phyloP scores from a whole-genome alignment of 2,113 vertebrate species.

The Ptyas mucosa region DNA sequence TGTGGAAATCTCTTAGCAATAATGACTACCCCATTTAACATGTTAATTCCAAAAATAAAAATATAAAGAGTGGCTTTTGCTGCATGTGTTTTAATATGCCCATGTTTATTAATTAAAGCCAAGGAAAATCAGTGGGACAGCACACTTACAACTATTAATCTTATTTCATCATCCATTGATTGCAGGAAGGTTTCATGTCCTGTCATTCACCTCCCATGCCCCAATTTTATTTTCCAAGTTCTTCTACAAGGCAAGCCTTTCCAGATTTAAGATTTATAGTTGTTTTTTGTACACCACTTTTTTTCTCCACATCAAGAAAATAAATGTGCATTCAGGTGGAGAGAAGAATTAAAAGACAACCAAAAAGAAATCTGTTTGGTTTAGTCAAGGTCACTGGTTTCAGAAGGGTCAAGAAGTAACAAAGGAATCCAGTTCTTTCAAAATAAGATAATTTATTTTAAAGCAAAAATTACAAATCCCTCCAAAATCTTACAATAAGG shows the following conservation, averaged over 20 bases:
- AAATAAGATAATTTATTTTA: background rate
- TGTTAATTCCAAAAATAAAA: background rate
- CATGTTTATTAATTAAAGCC: rapidly evolving
- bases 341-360: background rate
- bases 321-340: background rate
- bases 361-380: background rate
- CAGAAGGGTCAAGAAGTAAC: background rate
- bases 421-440: background rate
- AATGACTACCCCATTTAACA: background rate
- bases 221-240: background rate
- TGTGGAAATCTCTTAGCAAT: background rate
- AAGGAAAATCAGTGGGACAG: background rate
- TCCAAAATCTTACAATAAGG: background rate
- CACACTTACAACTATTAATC: background rate
- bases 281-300: background rate
- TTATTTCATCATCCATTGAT: background rate
- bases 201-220: background rate
- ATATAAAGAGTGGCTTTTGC: background rate
- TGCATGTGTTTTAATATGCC: background rate
- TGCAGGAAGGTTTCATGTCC: background rate
- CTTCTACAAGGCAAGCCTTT: background rate
- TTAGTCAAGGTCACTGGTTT: background rate
- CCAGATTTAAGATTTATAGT: background rate
- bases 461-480: background rate
- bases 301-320: background rate